Evolutionary conservation across 2,888 invertebrate species (phyloP).

Genomic region (Parnassius glacialis): DNA sequence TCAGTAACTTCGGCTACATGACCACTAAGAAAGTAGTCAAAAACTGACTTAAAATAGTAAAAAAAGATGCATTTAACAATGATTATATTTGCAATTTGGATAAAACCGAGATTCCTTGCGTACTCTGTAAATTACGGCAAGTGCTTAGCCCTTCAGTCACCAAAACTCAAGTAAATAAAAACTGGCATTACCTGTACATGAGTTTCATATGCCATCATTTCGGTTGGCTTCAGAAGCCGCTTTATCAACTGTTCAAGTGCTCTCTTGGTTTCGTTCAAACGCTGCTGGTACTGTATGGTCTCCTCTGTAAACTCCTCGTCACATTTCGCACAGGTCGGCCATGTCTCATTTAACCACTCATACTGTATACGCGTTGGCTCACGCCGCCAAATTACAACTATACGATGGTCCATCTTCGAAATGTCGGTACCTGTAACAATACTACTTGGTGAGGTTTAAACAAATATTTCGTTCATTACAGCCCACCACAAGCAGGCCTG

Average conservation of each 20-base stretch:
- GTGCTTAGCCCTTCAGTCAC: too few relatives aligned
- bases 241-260: constrained; percentile 87
- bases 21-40: too few relatives aligned
- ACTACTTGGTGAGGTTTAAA: too few relatives aligned
- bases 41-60: too few relatives aligned
- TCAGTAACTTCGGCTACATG: too few relatives aligned
- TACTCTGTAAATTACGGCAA: too few relatives aligned
- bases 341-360: constrained; percentile 91
- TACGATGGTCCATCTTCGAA: constrained; percentile 83
- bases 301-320: constrained; percentile 56
- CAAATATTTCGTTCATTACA: too few relatives aligned
- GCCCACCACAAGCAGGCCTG: too few relatives aligned
- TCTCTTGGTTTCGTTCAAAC: constrained; percentile 86
- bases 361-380: constrained; percentile 93
- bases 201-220: constrained; percentile 89
- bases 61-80: too few relatives aligned
- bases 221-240: constrained; percentile 85
- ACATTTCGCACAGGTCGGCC: constrained; percentile 79
- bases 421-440: constrained; percentile 60
- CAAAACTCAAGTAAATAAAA: background rate
- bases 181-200: constrained; percentile 83
- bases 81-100: background rate
- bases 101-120: background rate
- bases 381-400: constrained; percentile 94
- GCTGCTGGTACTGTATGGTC: constrained; percentile 52